Conservation (phyloP, 2,888 invertebrate species). For the Elgonia sp. region DNA sequence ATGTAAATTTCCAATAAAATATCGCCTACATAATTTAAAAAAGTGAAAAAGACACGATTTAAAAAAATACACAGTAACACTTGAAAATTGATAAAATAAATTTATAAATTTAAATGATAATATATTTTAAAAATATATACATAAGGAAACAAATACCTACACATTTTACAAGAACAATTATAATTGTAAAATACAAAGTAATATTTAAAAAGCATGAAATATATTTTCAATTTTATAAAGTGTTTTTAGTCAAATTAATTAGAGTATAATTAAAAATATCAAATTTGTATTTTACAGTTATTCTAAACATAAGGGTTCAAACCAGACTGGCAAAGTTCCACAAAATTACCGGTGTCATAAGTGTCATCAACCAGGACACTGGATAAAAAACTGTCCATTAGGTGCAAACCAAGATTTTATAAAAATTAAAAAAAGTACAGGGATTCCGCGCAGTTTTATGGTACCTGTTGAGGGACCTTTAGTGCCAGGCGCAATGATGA, state of each 20-base stretch:
- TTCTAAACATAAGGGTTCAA: conserved; percentile 95
- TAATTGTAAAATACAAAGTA: conserved; percentile 58
- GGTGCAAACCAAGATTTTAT: conserved; percentile 90
- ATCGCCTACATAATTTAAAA: too few species aligned
- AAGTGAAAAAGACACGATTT: too few species aligned
- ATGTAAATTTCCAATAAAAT: too few species aligned
- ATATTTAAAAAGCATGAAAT: neutral
- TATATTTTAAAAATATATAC: too few species aligned
- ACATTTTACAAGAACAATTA: conserved; percentile 7
- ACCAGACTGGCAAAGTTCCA: conserved; percentile 96
- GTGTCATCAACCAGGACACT: conserved; percentile 98
- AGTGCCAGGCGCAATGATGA: conserved; percentile 96
- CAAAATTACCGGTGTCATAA: conserved; percentile 97
- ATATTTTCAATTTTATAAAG: neutral
- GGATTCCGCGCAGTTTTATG: conserved; percentile 98
- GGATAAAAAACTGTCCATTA: conserved; percentile 98
- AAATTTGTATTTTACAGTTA: conserved; percentile 90
- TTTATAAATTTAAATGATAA: too few species aligned
- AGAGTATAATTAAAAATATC: neutral
- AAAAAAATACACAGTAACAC: too few species aligned
- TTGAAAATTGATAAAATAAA: too few species aligned
- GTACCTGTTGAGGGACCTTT: conserved; percentile 96
- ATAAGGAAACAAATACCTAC: too few species aligned
- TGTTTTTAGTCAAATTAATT: neutral
- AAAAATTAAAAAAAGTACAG: conserved; percentile 97